phyloP scores from a whole-genome alignment of 2,797 vertebrate genomes.

The Scleropages formosus region DNA sequence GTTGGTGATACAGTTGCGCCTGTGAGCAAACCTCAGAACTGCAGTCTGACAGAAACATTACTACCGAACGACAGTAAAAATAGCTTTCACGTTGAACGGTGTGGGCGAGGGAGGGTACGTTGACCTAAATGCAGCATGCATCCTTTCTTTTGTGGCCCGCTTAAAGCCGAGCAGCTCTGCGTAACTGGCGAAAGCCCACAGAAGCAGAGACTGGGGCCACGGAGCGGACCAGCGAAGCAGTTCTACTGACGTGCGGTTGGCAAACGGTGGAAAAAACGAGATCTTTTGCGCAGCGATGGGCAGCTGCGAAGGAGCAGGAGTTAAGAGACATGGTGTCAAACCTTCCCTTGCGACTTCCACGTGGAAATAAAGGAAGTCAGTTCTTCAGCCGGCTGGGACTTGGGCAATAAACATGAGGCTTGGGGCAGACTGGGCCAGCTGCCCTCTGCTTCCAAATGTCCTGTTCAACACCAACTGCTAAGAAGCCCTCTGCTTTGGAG shows the following conservation, averaged over 20 bases:
- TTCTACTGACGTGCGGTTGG: neutral
- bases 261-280: constrained; percentile 19
- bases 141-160: constrained; percentile 49
- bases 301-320: constrained; percentile 44
- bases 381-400: constrained; percentile 58
- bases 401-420: constrained; percentile 42
- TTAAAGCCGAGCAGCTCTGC: constrained; percentile 36
- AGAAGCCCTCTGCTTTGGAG: constrained; percentile 56
- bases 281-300: constrained; percentile 22
- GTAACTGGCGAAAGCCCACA: constrained; percentile 31
- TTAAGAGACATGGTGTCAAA: neutral
- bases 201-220: constrained; percentile 6
- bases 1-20: neutral
- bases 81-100: constrained; percentile 36
- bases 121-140: constrained; percentile 43
- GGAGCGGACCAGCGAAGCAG: constrained; percentile 25
- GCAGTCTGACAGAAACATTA: constrained; percentile 40
- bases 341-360: constrained; percentile 52
- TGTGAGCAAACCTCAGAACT: constrained; percentile 13
- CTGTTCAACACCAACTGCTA: constrained; percentile 59
- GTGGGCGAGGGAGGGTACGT: constrained; percentile 36
- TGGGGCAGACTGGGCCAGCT: constrained; percentile 31
- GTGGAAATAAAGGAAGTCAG: constrained; percentile 54
- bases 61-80: constrained; percentile 41
- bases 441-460: constrained; percentile 61